Evolutionary conservation across 2,797 vertebrate species (phyloP).

Genomic region (Bradypodion ventrale): DNA sequence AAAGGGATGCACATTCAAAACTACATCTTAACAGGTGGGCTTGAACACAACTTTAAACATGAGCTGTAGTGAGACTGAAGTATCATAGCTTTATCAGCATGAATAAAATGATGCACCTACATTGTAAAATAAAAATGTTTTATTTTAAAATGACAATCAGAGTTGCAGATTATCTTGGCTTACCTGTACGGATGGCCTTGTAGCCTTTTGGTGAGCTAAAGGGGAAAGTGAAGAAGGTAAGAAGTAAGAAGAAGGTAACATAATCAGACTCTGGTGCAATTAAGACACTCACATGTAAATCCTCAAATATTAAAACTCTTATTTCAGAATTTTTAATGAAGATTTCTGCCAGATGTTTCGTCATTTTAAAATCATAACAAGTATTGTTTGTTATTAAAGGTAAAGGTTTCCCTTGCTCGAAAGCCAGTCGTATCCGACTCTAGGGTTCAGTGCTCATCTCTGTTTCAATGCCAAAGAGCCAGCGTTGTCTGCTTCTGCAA

Average conservation of each 20-base stretch:
- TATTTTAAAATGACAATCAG: not conserved
- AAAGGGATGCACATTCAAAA: not conserved
- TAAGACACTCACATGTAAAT: not conserved
- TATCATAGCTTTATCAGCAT: not conserved
- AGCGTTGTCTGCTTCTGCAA: too few relatives aligned
- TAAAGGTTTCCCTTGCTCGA: too few relatives aligned
- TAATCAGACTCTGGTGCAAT: not conserved
- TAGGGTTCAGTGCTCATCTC: too few relatives aligned
- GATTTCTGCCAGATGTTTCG: not conserved
- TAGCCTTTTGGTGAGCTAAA: conserved; percentile 89
- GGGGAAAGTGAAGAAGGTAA: conserved; percentile 1
- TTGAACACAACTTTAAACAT: not conserved
- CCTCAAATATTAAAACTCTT: conserved; percentile 2
- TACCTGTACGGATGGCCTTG: conserved; percentile 92
- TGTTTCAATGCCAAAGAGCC: too few relatives aligned
- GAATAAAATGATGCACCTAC: too few relatives aligned
- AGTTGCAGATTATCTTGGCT: conserved; percentile 60
- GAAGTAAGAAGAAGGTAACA: too few relatives aligned
- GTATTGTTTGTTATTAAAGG: too few relatives aligned
- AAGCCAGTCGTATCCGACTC: too few relatives aligned
- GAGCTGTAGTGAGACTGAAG: not conserved
- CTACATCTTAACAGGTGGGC: not conserved
- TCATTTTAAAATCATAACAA: too few relatives aligned
- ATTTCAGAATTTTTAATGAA: not conserved
- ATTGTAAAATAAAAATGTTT: not conserved